These are phyloP conservation scores for Gryon sp. DNA, from an alignment of 1,140 invertebrate species.

Conservation along the genomic window DNA sequence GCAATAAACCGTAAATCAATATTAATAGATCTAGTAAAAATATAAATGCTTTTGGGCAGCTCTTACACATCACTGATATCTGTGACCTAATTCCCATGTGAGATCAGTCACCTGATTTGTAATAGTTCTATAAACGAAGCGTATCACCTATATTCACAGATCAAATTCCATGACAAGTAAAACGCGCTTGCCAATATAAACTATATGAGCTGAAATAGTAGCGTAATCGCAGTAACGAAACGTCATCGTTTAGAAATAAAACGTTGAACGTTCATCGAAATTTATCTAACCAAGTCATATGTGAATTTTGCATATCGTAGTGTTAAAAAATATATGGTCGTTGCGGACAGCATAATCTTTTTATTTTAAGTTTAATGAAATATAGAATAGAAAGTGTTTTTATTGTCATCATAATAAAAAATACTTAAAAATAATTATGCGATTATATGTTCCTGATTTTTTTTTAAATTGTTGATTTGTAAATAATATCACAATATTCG, in stretches of 20 bases:
- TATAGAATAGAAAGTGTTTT: too few relatives aligned
- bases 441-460: too few relatives aligned
- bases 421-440: too few relatives aligned
- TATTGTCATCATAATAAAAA: too few relatives aligned
- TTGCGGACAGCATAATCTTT: neutral
- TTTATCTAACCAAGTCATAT: slow-evolving; percentile 60
- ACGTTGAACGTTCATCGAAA: slow-evolving; percentile 59
- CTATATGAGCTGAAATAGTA: slow-evolving; percentile 66
- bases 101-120: slow-evolving; percentile 28
- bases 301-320: slow-evolving; percentile 21
- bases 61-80: slow-evolving; percentile 12
- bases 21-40: slow-evolving; percentile 4
- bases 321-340: neutral
- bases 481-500: too few relatives aligned
- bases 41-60: slow-evolving; percentile 10
- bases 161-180: slow-evolving; percentile 61
- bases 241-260: slow-evolving; percentile 68
- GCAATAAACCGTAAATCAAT: neutral
- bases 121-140: slow-evolving; percentile 23
- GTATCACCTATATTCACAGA: slow-evolving; percentile 40
- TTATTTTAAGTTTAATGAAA: slow-evolving; percentile 1
- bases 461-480: too few relatives aligned
- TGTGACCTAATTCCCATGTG: slow-evolving; percentile 18
- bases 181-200: slow-evolving; percentile 67
- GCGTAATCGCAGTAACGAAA: slow-evolving; percentile 72